Conservation (phyloP, 2,113 vertebrate genomes). For the Stigmatopora argus region DNA sequence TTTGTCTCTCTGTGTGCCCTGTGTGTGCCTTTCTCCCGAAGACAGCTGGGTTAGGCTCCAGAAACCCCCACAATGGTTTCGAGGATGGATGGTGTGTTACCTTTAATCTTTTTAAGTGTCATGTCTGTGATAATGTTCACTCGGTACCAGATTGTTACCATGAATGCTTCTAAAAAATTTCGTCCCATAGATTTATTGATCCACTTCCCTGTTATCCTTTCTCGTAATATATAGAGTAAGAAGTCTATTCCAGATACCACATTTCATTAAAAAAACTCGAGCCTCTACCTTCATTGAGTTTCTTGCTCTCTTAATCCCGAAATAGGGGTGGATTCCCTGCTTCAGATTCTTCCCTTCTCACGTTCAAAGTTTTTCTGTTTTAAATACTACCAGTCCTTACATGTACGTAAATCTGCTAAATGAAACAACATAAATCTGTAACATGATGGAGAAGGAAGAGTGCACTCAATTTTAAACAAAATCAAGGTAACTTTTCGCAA, state of each 20-base stretch:
- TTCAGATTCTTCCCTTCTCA: neutral
- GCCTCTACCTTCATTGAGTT: neutral
- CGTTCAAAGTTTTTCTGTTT: slow-evolving; percentile 27
- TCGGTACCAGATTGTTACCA: neutral
- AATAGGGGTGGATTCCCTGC: neutral
- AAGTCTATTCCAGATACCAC: no score
- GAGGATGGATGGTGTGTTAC: no score
- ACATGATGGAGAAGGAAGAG: slow-evolving; percentile 15
- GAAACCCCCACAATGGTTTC: no score
- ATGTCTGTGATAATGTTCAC: neutral
- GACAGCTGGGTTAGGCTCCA: no score
- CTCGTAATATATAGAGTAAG: neutral
- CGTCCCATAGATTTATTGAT: neutral
- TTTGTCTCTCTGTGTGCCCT: no score
- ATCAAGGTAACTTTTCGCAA: slow-evolving; percentile 37
- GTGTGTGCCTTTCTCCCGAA: no score
- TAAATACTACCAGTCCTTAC: slow-evolving; percentile 27
- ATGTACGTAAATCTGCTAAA: slow-evolving; percentile 26
- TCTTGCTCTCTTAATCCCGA: neutral
- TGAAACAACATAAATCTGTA: slow-evolving; percentile 5
- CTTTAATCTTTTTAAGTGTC: neutral
- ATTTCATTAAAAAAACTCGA: neutral
- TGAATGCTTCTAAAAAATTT: neutral
- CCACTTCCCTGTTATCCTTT: neutral
- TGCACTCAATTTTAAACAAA: slow-evolving; percentile 25